Evolutionary conservation across 2,888 invertebrate species (phyloP).

Genomic region (Ophion slaviceki): DNA sequence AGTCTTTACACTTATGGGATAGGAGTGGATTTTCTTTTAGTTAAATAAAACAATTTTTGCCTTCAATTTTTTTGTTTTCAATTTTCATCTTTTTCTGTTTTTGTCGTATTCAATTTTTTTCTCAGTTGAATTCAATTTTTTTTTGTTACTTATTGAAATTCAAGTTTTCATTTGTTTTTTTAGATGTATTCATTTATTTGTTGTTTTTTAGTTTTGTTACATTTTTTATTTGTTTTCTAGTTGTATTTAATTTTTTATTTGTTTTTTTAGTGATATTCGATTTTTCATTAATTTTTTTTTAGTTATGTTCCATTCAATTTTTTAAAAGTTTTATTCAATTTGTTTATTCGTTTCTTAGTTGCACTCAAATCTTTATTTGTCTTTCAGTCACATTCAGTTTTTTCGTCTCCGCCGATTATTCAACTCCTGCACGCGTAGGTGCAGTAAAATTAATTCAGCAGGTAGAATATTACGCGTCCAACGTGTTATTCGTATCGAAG

Average conservation of each 20-base stretch:
- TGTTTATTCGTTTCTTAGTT: too few species aligned
- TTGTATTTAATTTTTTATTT: too few species aligned
- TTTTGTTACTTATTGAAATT: not conserved
- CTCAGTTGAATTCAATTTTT: not conserved
- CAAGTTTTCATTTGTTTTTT: not conserved
- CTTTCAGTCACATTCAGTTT: not conserved
- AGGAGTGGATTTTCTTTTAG: too few species aligned
- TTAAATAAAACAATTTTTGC: too few species aligned
- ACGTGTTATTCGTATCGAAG: not conserved
- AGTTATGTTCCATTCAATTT: too few species aligned
- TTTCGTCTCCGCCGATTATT: not conserved
- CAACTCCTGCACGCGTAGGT: not conserved
- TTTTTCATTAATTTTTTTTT: too few species aligned
- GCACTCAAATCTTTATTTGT: too few species aligned
- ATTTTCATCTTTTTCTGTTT: not conserved
- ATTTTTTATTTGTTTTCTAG: not conserved
- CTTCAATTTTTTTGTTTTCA: too few species aligned
- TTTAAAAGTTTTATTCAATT: too few species aligned
- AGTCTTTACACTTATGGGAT: too few species aligned
- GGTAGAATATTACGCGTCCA: not conserved
- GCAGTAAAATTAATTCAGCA: constrained; percentile 8
- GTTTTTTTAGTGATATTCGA: too few species aligned
- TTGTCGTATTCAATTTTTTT: not conserved
- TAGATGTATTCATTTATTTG: not conserved
- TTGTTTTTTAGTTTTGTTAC: not conserved